Evolutionary conservation across 2,888 invertebrate genomes (phyloP).

Genomic region (Drosophila rubida): DNA sequence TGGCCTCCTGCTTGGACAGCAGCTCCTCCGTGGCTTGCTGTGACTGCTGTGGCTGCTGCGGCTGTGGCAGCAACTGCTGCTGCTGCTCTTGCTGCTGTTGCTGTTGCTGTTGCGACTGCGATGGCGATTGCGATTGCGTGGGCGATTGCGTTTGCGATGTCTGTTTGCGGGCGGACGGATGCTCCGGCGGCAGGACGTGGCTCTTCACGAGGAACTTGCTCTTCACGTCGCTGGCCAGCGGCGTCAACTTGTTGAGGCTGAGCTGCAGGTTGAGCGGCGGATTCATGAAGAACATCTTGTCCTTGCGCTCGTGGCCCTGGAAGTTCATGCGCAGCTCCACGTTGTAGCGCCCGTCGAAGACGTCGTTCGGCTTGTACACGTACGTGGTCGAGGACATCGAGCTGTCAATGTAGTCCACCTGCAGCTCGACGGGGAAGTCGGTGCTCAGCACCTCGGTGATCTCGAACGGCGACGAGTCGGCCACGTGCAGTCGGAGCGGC

Average conservation of each 20-base stretch:
- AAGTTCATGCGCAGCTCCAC: constrained; percentile 55
- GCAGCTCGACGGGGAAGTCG: constrained; percentile 45
- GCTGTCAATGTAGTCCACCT: constrained; percentile 48
- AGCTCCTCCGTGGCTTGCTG: not conserved
- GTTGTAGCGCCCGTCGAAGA: constrained; percentile 48
- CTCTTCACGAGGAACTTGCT: not conserved
- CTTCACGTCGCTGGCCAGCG: not conserved
- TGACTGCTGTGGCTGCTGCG: too few relatives aligned
- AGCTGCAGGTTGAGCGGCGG: constrained; percentile 41
- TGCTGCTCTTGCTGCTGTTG: not conserved
- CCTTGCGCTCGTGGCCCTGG: constrained; percentile 52
- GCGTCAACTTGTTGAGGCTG: constrained; percentile 22
- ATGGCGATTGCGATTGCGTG: too few relatives aligned
- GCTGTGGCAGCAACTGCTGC: not conserved
- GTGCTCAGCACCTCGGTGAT: constrained; percentile 61
- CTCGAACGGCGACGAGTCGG: constrained; percentile 49
- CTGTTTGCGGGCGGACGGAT: not conserved
- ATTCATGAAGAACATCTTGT: constrained; percentile 65
- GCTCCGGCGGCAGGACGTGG: not conserved
- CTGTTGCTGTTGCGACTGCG: not conserved
- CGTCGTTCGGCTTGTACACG: constrained; percentile 52
- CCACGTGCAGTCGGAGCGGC: constrained; percentile 55
- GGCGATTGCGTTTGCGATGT: not conserved
- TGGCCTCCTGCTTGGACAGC: not conserved
- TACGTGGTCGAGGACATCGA: constrained; percentile 63